phyloP scores from a whole-genome alignment of 35 echinoderm and acorn worm species.

The Apostichopus parvimensis region DNA sequence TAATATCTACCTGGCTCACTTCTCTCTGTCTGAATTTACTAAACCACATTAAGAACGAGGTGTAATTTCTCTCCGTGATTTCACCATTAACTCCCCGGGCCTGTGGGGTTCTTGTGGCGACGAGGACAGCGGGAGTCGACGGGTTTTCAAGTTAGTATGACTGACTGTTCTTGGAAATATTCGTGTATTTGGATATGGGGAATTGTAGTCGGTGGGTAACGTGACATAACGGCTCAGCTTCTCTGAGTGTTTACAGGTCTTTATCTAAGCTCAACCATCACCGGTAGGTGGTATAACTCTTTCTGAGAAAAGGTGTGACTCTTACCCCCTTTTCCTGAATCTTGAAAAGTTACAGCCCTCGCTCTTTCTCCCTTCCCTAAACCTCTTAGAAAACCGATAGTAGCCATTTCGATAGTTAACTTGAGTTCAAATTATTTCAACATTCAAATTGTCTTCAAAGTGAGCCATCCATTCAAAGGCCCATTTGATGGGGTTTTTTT shows the following conservation, averaged over 20 bases:
- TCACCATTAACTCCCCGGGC: constrained; percentile 34
- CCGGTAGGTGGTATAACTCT: not conserved
- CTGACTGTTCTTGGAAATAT: constrained; percentile 28
- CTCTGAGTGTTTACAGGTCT: not conserved
- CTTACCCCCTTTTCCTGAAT: not conserved
- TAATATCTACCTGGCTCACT: not conserved
- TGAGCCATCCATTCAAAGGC: too few relatives aligned
- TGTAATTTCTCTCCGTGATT: constrained; percentile 25
- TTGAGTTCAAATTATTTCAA: too few relatives aligned
- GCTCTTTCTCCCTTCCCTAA: too few relatives aligned
- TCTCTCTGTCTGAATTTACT: not conserved
- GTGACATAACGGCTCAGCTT: constrained; percentile 4
- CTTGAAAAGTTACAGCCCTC: constrained; percentile 9
- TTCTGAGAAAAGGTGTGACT: constrained; percentile 32
- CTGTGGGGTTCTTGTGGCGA: constrained; percentile 49
- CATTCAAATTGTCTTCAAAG: too few relatives aligned
- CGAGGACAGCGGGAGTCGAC: constrained; percentile 32
- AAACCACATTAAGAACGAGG: constrained; percentile 27
- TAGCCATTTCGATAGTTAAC: too few relatives aligned
- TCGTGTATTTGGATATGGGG: not conserved
- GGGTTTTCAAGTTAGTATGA: not conserved
- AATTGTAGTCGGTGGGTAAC: constrained; percentile 18
- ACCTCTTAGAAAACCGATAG: too few relatives aligned
- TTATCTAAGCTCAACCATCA: not conserved
- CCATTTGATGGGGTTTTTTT: too few relatives aligned